phyloP scores from a whole-genome alignment of 1,140 invertebrate genomes.

The Pseudoatta argentina region DNA sequence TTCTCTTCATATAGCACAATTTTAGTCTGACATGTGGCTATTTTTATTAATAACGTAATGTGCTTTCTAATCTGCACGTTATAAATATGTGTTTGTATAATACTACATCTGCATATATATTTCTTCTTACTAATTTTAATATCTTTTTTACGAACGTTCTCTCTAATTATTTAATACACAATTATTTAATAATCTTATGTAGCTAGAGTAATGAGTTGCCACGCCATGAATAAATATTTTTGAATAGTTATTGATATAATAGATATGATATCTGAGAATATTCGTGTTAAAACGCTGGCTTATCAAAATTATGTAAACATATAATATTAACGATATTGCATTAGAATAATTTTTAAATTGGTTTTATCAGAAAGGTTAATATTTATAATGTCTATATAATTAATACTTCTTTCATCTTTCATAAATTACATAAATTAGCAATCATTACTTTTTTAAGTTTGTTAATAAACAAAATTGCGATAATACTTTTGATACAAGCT shows the following conservation, averaged over 20 bases:
- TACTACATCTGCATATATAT: too few species aligned
- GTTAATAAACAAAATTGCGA: background rate
- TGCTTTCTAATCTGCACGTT: too few species aligned
- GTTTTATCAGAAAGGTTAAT: background rate
- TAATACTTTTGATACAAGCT: background rate
- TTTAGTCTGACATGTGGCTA: too few species aligned
- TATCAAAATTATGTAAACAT: too few species aligned
- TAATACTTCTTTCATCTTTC: background rate
- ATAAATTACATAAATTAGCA: background rate
- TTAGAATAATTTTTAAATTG: background rate
- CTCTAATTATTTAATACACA: too few species aligned
- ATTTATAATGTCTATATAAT: background rate
- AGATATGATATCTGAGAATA: background rate
- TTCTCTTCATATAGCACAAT: too few species aligned
- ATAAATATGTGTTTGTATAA: too few species aligned
- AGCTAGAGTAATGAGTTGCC: too few species aligned
- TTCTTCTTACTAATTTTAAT: too few species aligned
- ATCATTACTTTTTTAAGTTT: background rate
- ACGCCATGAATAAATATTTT: background rate
- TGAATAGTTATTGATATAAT: background rate
- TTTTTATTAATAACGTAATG: too few species aligned
- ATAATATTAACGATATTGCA: background rate
- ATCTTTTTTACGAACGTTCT: too few species aligned
- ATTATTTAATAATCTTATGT: too few species aligned
- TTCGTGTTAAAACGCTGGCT: background rate